Evolutionary conservation across 2,888 invertebrate species (phyloP), one percentile per base, ranked within the genome.

Genomic region (Agonopterix arenella): DNA sequence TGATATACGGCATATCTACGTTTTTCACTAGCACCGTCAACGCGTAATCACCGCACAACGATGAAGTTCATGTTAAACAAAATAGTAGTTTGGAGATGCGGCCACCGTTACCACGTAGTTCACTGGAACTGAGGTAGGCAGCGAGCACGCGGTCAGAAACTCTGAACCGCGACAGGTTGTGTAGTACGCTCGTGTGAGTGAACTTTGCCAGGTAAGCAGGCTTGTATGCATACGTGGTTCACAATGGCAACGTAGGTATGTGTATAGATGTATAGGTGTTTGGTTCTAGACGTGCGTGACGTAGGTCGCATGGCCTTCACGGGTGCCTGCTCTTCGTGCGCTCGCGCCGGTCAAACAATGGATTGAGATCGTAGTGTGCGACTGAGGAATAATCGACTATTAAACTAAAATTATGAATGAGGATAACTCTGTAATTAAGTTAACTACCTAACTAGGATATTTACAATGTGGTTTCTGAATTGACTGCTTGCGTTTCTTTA

Each of bases 1-100:
- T 89, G 49, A 90, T 79, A 64, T 90, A 90, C 57, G 89, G 89
- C 89, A 90, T 89, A 46, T 60, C 11, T 46, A 36, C 55, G 50
- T 48, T 10, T 37, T n/a, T 9, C 47, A 44, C 47, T 41, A 3
- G 18, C 11, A 40, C 45, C 16, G 28, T 28, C 28, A 28, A 28
- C 28, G 28, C 9, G 46, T 52, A 60, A 64, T 78, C 69, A 80
- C 70, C 68, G 68, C 53, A 50, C 57, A 61, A 66, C 66, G 28
- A 28, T 28, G 56, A 56, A 59, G 62, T 56, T 61, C 79, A 82
- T 79, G 75, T 69, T 77, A 68, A 43, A 62, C 57, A 60, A n/a
- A 40, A 57, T 50, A 45, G 50, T 48, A 45, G 50, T 42, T 18
- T 41, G 46, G 50, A 42, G 49, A 42, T 52, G 46, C 38, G 47